These are phyloP conservation scores for Nannoperca obscura DNA, from an alignment of 2,797 vertebrate species.

Conservation along the genomic window DNA sequence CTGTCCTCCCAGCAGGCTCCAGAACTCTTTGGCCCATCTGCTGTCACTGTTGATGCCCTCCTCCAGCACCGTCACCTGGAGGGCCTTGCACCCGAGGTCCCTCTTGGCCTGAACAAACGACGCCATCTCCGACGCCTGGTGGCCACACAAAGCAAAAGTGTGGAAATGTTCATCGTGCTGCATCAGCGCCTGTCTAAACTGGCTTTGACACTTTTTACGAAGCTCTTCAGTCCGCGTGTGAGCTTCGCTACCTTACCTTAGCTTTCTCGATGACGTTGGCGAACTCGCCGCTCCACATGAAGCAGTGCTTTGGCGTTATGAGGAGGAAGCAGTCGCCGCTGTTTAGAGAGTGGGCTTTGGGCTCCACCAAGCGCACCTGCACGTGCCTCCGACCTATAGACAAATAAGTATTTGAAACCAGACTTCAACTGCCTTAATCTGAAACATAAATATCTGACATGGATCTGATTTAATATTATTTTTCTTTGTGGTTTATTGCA, in stretches of 20 bases:
- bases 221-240: neutral
- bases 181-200: neutral
- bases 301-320: constrained; percentile 86
- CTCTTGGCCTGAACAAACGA: constrained; percentile 87
- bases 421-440: neutral
- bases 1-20: constrained; percentile 87
- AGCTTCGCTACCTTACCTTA: constrained; percentile 76
- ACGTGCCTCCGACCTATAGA: constrained; percentile 85
- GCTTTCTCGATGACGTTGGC: constrained; percentile 89
- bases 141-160: constrained; percentile 16
- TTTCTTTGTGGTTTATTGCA: neutral
- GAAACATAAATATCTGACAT: neutral
- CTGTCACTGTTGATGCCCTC: constrained; percentile 87
- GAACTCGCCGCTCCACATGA: constrained; percentile 88
- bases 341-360: constrained; percentile 83
- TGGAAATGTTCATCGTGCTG: neutral
- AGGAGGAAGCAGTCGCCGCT: constrained; percentile 90
- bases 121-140: constrained; percentile 87
- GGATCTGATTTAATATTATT: neutral
- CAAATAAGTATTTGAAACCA: constrained; percentile 2
- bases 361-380: constrained; percentile 87
- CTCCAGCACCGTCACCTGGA: constrained; percentile 85
- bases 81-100: constrained; percentile 88
- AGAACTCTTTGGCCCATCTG: constrained; percentile 87
- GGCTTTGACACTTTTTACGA: neutral